Evolutionary conservation across 2,888 invertebrate genomes (phyloP), one percentile per base, ranked within the genome.

Genomic region (Polyploca ridens): DNA sequence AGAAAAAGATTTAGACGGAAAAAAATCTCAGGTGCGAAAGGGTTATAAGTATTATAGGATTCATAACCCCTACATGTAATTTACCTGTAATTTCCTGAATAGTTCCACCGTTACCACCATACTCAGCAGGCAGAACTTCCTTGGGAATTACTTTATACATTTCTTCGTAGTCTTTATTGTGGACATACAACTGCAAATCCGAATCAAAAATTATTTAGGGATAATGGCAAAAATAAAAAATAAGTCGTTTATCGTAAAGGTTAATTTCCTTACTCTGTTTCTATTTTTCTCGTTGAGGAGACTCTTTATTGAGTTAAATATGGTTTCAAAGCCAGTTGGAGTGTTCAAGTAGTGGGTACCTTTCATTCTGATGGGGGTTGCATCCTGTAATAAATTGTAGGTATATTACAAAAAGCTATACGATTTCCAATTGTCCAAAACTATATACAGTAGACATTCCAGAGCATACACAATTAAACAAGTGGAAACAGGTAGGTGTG

Each of bases 21-120:
- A n/a, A n/a, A n/a, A n/a, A n/a, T n/a, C n/a, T n/a, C n/a, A n/a
- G n/a, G n/a, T n/a, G n/a, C n/a, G n/a, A n/a, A n/a, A n/a, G n/a
- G n/a, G n/a, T 16, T 14, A 19, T 11, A 62, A 35, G 33, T 54
- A 38, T 14, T n/a, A 38, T 16, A 33, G 6, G 16, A 27, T 27
- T 1, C 27, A 27, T 27, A 27, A 27, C 1, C 27, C 27, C 27
- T 27, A 27, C 27, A 27, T 27, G 27, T 27, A 27, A 27, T 27
- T 1, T 77, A 89, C 90, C 84, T 69, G 75, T 75, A 61, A 95
- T 88, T 73, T 94, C 93, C 64, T 88, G 84, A 3, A 95, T 82
- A 7, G 95, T 88, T 1, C 95, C 95, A 38, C 93, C 95, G 13
- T 91, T 91, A 0, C 96, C 96, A 13, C 96, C 96, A 77, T 96